These are phyloP conservation scores for Toxostoma redivivum DNA, from an alignment of 2,113 vertebrate genomes.

Conservation along the genomic window DNA sequence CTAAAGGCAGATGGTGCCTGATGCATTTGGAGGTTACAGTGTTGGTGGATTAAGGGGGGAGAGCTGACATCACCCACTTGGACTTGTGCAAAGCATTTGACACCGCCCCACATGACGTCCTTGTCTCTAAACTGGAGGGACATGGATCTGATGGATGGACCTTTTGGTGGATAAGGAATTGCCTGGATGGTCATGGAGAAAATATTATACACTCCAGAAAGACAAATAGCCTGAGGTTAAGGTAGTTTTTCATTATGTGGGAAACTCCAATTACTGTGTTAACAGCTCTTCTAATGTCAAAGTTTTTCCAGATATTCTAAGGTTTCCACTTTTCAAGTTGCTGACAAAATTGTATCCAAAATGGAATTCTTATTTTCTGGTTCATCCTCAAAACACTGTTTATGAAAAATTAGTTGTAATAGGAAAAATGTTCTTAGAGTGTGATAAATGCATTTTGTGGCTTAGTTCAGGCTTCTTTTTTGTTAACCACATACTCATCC, in stretches of 20 bases:
- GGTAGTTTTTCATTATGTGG: neutral
- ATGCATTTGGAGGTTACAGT: neutral
- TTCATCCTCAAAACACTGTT: neutral
- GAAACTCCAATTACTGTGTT: neutral
- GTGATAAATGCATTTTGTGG: neutral
- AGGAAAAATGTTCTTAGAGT: neutral
- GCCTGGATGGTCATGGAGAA: neutral
- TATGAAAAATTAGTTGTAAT: neutral
- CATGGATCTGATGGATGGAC: neutral
- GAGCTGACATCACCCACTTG: neutral
- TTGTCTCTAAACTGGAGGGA: neutral
- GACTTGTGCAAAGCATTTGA: neutral
- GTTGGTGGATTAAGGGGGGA: neutral
- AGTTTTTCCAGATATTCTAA: neutral
- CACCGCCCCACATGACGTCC: too few species aligned
- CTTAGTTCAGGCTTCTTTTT: neutral
- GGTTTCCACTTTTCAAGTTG: neutral
- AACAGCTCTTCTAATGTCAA: neutral
- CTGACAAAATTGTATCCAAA: neutral
- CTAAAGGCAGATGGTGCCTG: neutral
- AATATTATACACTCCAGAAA: neutral
- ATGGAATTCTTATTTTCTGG: neutral
- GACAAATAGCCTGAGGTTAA: neutral
- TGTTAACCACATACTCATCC: neutral
- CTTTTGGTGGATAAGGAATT: neutral